A percentile compares a stretch with the other conserved stretches of the same genome.
These are phyloP conservation scores for Phainopepla nitens DNA, from an alignment of 2,113 vertebrate genomes.

Conservation along the genomic window DNA sequence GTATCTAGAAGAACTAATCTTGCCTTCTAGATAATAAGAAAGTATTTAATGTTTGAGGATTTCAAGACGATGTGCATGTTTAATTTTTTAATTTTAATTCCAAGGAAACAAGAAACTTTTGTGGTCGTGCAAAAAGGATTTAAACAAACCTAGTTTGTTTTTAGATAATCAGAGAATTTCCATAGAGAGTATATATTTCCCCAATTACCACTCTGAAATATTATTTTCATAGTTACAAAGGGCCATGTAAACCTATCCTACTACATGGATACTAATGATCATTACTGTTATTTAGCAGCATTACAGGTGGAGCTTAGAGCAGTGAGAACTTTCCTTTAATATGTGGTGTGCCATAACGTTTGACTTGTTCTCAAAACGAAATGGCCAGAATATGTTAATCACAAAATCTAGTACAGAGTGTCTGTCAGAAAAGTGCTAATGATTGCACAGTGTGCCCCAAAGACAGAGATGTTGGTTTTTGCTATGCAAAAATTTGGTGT, in stretches of 20 bases:
- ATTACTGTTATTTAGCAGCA: neutral
- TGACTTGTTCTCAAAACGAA: neutral
- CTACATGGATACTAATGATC: neutral
- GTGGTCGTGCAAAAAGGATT: neutral
- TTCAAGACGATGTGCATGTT: neutral
- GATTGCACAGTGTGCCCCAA: neutral
- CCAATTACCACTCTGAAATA: neutral
- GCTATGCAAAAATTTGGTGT: neutral
- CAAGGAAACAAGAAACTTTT: neutral
- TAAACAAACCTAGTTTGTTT: neutral
- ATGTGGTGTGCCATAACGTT: fast-evolving
- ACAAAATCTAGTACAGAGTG: neutral
- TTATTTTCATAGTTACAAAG: neutral
- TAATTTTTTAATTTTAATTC: neutral
- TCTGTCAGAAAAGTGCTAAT: neutral
- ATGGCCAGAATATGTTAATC: neutral
- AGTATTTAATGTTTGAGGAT: neutral
- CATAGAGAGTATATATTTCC: neutral
- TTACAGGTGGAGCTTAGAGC: neutral
- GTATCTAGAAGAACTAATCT: neutral
- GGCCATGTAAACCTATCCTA: neutral
- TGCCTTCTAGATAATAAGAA: neutral
- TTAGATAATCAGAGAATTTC: neutral
- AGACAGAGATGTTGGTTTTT: neutral
- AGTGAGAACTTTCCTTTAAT: neutral